Evolutionary conservation across 2,797 vertebrate species (phyloP).

Genomic region (Siniperca scherzeri): DNA sequence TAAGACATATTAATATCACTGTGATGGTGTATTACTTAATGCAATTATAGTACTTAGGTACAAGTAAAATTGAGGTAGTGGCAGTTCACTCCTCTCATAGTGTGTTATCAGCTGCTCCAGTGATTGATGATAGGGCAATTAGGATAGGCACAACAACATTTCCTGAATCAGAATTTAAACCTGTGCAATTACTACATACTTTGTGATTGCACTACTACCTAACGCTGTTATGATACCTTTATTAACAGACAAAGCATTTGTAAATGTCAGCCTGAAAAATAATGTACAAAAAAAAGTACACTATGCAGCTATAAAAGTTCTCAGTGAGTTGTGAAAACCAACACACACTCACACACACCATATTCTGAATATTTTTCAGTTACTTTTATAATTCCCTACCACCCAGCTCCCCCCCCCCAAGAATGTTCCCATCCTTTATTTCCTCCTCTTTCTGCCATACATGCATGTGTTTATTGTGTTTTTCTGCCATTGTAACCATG

Average conservation of each 20-base stretch:
- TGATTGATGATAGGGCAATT: conserved; percentile 56
- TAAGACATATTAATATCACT: conserved; percentile 16
- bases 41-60: conserved; percentile 28
- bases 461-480: conserved; percentile 79
- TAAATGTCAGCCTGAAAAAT: conserved; percentile 21
- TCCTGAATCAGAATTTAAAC: conserved; percentile 47
- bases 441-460: conserved; percentile 64
- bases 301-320: conserved; percentile 27
- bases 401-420: conserved; percentile 2
- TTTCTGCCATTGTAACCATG: conserved; percentile 73
- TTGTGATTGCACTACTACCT: conserved; percentile 35
- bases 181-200: conserved; percentile 37
- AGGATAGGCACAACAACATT: conserved; percentile 47
- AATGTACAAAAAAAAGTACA: not conserved
- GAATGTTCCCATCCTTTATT: conserved; percentile 68
- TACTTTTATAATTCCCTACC: conserved; percentile 51
- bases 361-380: conserved; percentile 48
- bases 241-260: conserved; percentile 12
- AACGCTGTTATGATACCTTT: conserved; percentile 17
- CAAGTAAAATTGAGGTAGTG: conserved; percentile 28
- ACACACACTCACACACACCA: conserved; percentile 1
- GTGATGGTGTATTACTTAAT: not conserved
- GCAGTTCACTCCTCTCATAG: not conserved
- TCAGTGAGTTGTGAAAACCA: conserved; percentile 35
- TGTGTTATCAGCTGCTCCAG: conserved; percentile 34